Evolutionary conservation across 2,797 vertebrate species (phyloP).

Genomic region (Platyrinchus mystaceus): DNA sequence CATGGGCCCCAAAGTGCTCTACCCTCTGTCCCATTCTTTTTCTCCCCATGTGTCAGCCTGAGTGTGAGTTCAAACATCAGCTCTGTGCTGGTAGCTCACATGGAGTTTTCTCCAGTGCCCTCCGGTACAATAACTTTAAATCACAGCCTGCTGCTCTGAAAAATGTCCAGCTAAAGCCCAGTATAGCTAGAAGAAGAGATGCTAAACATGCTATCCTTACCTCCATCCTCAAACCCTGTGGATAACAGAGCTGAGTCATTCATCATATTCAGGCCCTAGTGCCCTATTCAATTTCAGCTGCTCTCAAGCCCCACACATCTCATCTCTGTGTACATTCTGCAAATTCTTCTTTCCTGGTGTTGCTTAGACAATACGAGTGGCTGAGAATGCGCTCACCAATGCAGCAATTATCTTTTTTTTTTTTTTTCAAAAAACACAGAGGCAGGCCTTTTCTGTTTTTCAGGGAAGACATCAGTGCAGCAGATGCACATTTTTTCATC

Average conservation of each 20-base stretch:
- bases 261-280: not conserved
- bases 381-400: not conserved
- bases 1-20: not conserved
- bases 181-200: not conserved
- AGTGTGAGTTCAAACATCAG: not conserved
- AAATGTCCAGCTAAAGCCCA: not conserved
- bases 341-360: not conserved
- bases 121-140: not conserved
- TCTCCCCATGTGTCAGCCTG: not conserved
- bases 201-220: not conserved
- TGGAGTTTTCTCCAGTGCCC: not conserved
- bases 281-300: not conserved
- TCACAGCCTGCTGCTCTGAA: rapidly evolving
- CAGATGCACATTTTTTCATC: not conserved
- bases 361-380: not conserved
- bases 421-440: not conserved
- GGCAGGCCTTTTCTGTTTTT: not conserved
- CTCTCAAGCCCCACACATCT: not conserved
- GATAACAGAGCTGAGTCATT: not conserved
- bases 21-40: not conserved
- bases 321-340: not conserved
- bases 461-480: not conserved
- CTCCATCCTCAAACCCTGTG: not conserved
- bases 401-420: not conserved
- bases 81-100: not conserved